Percentiles rank a stretch among this genome's conserved stretches.
Conservation (phyloP, 1,140 invertebrate species). For the Cyrtorhinus lividipennis region DNA sequence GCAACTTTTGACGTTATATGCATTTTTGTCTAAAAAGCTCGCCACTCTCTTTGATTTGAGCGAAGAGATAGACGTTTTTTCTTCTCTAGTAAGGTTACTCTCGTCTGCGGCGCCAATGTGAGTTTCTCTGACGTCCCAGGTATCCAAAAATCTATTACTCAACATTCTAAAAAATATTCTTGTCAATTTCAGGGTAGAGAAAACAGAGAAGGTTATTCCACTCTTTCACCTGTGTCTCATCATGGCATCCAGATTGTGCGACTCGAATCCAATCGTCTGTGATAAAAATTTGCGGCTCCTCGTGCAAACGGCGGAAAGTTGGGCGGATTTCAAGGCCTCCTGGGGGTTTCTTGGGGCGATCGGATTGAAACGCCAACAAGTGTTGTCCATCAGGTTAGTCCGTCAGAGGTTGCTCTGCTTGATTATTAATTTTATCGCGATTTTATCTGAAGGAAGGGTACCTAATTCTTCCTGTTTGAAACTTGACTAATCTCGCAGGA, state of each 20-base stretch:
- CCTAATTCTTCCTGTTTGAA: neutral
- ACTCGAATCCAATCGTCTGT: constrained; percentile 32
- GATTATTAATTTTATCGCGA: too few relatives aligned
- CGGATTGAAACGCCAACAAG: constrained; percentile 42
- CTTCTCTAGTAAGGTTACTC: constrained; percentile 35
- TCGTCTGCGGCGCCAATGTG: constrained; percentile 34
- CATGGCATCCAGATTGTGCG: constrained; percentile 35
- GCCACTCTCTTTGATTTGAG: constrained; percentile 31
- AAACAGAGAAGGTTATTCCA: constrained; percentile 42
- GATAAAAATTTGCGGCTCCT: constrained; percentile 35
- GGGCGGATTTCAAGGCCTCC: constrained; percentile 41
- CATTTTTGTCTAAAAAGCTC: constrained; percentile 34
- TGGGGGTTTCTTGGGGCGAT: constrained; percentile 47
- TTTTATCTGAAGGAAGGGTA: neutral
- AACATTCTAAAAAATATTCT: too few relatives aligned
- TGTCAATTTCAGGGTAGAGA: neutral
- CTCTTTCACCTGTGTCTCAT: constrained; percentile 42
- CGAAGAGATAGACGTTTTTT: constrained; percentile 34
- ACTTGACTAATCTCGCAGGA: constrained; percentile 28
- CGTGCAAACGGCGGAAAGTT: constrained; percentile 32
- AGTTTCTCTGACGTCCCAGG: too few relatives aligned
- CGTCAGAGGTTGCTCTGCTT: too few relatives aligned
- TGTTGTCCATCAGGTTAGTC: constrained; percentile 38
- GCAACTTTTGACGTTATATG: constrained; percentile 34
- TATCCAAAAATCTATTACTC: too few relatives aligned